Conservation (phyloP, 1,140 invertebrate genomes). For the Drosophila kanapiae region DNA sequence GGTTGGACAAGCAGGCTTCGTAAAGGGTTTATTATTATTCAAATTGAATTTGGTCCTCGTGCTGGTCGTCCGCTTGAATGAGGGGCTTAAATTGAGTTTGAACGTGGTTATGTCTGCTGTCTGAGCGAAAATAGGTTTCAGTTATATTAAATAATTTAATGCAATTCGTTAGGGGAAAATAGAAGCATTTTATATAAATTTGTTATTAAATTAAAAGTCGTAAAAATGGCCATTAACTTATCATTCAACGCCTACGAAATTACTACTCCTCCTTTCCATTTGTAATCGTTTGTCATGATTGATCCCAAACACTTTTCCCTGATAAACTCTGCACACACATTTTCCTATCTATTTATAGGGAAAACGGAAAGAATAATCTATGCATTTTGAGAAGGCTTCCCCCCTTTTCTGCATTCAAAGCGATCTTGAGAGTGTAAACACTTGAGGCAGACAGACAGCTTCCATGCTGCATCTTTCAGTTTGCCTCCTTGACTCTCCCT, state of each 20-base stretch:
- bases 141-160: constrained; percentile 6
- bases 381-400: constrained; percentile 11
- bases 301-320: constrained; percentile 21
- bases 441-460: constrained; percentile 38
- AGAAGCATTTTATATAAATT: neutral
- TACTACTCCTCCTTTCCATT: neutral
- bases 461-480: constrained; percentile 43
- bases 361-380: constrained; percentile 3
- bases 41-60: constrained; percentile 33
- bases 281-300: constrained; percentile 21
- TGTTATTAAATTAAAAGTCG: neutral
- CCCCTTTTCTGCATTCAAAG: constrained; percentile 5
- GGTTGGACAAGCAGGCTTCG: constrained; percentile 15
- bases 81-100: constrained; percentile 13
- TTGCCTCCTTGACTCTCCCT: constrained; percentile 6
- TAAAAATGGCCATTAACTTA: neutral
- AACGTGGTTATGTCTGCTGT: constrained; percentile 4
- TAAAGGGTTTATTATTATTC: constrained; percentile 47
- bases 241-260: neutral
- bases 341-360: constrained; percentile 26
- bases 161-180: neutral
- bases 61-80: neutral
- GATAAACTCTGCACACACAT: constrained; percentile 31
- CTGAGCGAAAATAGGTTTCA: neutral
- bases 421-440: constrained; percentile 42